Evolutionary conservation across 2,888 invertebrate genomes (phyloP).

Genomic region (Eupithecia subumbrata): DNA sequence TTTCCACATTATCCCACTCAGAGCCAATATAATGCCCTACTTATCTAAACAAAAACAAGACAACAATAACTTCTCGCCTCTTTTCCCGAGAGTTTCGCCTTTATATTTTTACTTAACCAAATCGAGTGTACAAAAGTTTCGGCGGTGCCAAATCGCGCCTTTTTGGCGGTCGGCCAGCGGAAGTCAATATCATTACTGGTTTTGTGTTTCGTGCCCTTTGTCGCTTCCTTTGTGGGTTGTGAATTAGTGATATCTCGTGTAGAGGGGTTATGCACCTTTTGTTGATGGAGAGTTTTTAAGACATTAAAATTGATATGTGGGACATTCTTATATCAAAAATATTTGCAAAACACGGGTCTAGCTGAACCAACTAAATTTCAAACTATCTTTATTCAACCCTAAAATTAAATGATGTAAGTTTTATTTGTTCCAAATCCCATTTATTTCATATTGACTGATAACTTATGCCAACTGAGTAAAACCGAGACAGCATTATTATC

Average conservation of each 20-base stretch:
- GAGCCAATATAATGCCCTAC: not conserved
- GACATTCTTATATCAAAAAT: not conserved
- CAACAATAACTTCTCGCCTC: slow-evolving; percentile 9
- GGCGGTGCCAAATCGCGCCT: slow-evolving; percentile 31
- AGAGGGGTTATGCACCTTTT: not conserved
- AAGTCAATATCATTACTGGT: slow-evolving; percentile 33
- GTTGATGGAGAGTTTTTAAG: not conserved
- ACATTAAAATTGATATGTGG: not conserved
- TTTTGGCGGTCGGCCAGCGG: slow-evolving; percentile 31
- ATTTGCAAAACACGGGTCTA: too few species aligned
- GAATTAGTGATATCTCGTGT: not conserved
- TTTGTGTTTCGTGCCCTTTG: not conserved
- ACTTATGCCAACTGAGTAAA: not conserved
- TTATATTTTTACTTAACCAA: slow-evolving; percentile 32
- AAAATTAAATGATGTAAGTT: too few species aligned
- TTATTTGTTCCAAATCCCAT: too few species aligned
- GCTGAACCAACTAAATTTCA: too few species aligned
- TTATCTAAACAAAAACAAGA: slow-evolving; percentile 1
- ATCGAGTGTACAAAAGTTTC: slow-evolving; percentile 25
- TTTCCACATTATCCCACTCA: not conserved
- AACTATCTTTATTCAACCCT: too few species aligned
- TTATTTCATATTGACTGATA: not conserved
- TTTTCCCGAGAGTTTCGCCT: slow-evolving; percentile 15
- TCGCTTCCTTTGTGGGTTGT: slow-evolving; percentile 1
- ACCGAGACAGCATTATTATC: not conserved